Base-by-base conservation (phyloP, 1,140 invertebrate genomes). In the Parapsyche elsis region DNA sequence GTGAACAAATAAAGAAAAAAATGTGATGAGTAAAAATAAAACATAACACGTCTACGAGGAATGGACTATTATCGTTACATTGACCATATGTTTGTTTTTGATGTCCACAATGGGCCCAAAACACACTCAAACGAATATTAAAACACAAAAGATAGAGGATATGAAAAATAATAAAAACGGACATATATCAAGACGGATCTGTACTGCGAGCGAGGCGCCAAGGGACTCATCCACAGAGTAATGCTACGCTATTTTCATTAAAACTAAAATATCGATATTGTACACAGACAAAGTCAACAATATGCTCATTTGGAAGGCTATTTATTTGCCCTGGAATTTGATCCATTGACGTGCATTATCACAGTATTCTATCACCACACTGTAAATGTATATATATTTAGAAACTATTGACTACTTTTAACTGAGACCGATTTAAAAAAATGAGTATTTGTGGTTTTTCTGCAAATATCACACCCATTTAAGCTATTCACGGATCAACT, bases 131-230 rank as follows among this genome's bases (percentile, higher is more conserved):
- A 12, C 12, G 61, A 70, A 74, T 45, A 81, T 81, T 78, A 81
- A 73, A 73, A 53, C 61, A 24, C 73, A 9, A 76, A 73, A 70
- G 73, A 80, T 71, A 59, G 38, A 74, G 46, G 79, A 76, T 76
- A 75, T 80, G 46, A 76, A 80, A 80, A 75, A 71, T 38, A 53
- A 53, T 80, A 71, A 71, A 76, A 76, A 80, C 59, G 73, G 73
- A 80, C 79, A 80, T 76, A 76, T 76, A 80, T 80, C 79, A 80
- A 70, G 64, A 46, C 59, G 30, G 73, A 80, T 76, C 38, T 70
- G 57, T 26, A 26, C 30, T 7, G 71, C 49, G 73, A 26, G 64
- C 16, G 70, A 76, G 79, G 71, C 79, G 79, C 71, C 79, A 76
- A 76, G 53, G 59, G 14, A 59, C 46, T 59, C 53, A 30, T 76